Percentiles rank a stretch among this genome's conserved stretches.
phyloP scores from a whole-genome alignment of 1,140 invertebrate genomes.

The Dendroctonus valens region DNA sequence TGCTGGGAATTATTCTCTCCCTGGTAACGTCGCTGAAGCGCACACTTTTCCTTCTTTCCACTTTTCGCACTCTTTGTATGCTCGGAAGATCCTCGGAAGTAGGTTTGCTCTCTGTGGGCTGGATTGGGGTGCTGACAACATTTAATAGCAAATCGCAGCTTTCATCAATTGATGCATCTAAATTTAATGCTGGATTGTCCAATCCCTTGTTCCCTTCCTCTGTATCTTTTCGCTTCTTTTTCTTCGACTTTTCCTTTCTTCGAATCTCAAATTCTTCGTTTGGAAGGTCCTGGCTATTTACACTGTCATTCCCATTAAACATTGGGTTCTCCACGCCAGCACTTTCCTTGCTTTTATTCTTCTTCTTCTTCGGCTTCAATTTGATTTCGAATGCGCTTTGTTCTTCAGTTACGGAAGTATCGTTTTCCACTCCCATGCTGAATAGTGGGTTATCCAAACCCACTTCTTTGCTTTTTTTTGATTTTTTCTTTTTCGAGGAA shows the following conservation, averaged over 20 bases:
- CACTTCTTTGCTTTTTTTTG: slow-evolving; percentile 8
- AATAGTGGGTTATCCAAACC: slow-evolving; percentile 32
- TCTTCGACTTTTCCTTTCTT: slow-evolving; percentile 32
- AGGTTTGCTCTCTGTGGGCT: neutral
- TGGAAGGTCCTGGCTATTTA: slow-evolving; percentile 4
- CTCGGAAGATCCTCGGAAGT: too few species aligned
- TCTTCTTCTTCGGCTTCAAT: slow-evolving; percentile 31
- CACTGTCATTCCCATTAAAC: slow-evolving; percentile 24
- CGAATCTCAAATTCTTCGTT: slow-evolving; percentile 31
- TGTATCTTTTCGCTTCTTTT: slow-evolving; percentile 36
- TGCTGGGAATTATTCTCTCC: slow-evolving; percentile 40
- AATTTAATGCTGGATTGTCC: slow-evolving; percentile 37
- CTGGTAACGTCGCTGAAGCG: slow-evolving; percentile 42
- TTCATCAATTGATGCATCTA: slow-evolving; percentile 27
- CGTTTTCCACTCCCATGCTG: slow-evolving; percentile 13
- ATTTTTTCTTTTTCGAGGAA: slow-evolving; percentile 24
- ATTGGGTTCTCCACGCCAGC: slow-evolving; percentile 36
- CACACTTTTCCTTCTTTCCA: slow-evolving; percentile 36
- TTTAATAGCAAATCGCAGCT: slow-evolving; percentile 42
- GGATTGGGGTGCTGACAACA: slow-evolving; percentile 34
- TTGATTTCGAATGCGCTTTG: slow-evolving; percentile 31
- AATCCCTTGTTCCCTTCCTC: slow-evolving; percentile 46
- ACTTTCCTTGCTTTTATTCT: slow-evolving; percentile 20
- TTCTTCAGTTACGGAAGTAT: slow-evolving; percentile 8
- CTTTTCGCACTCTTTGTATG: too few species aligned